These are phyloP conservation scores for Cottoperca gobio DNA, from an alignment of 2,797 vertebrate species.

Conservation along the genomic window DNA sequence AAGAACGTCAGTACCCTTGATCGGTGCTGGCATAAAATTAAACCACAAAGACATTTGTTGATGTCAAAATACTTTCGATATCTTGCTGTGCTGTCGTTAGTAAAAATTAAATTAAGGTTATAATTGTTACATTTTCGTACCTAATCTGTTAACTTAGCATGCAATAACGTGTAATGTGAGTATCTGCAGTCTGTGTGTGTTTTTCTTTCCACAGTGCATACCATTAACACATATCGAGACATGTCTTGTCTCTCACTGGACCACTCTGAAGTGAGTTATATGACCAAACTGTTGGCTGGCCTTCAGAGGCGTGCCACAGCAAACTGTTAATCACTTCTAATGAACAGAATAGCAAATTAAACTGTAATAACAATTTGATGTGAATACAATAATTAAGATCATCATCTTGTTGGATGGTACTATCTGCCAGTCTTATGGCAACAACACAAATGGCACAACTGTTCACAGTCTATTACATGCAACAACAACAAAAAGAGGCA, in stretches of 20 bases:
- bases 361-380: slow-evolving; percentile 45
- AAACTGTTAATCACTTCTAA: slow-evolving; percentile 55
- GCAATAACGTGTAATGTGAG: slow-evolving; percentile 16
- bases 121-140: slow-evolving; percentile 25
- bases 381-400: slow-evolving; percentile 59
- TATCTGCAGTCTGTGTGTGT: slow-evolving; percentile 32
- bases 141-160: slow-evolving; percentile 29
- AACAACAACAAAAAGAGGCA: slow-evolving; percentile 21
- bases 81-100: background rate
- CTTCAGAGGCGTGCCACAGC: slow-evolving; percentile 40
- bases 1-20: background rate
- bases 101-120: background rate
- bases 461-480: slow-evolving; percentile 38
- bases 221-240: slow-evolving; percentile 59
- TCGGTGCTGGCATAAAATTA: background rate
- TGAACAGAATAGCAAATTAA: slow-evolving; percentile 56
- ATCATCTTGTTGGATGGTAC: slow-evolving; percentile 49
- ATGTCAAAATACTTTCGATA: background rate
- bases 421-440: slow-evolving; percentile 17
- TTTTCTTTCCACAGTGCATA: slow-evolving; percentile 44
- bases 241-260: slow-evolving; percentile 48
- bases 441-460: slow-evolving; percentile 25
- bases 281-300: slow-evolving; percentile 54
- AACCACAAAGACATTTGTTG: background rate
- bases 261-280: slow-evolving; percentile 41